Conservation (phyloP, 2,797 vertebrate genomes). For the Tapera naevia region DNA sequence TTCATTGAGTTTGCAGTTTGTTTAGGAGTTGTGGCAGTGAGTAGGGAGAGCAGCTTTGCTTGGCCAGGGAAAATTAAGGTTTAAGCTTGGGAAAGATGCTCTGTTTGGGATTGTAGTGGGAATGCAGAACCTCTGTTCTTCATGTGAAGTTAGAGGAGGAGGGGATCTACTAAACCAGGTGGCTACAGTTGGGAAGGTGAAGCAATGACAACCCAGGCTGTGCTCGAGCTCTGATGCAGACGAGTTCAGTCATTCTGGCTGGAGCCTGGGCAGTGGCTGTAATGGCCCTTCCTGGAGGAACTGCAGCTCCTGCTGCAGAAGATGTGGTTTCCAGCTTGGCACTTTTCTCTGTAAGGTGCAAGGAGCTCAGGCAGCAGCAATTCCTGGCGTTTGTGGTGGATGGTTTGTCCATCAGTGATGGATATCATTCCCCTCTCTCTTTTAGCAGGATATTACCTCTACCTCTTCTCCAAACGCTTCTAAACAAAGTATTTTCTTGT, state of each 20-base stretch:
- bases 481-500: constrained; percentile 16
- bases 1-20: neutral
- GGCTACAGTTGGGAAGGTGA: neutral
- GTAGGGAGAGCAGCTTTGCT: neutral
- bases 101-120: neutral
- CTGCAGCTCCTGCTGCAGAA: neutral
- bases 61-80: neutral
- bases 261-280: neutral
- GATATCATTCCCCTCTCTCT: neutral
- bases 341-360: neutral
- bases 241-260: neutral
- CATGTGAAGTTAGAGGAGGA: neutral
- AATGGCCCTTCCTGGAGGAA: neutral
- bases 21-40: neutral
- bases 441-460: neutral
- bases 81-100: neutral
- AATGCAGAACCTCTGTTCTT: neutral
- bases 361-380: neutral
- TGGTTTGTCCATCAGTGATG: neutral
- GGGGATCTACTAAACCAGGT: neutral
- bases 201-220: neutral
- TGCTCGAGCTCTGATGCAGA: neutral
- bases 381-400: accelerated
- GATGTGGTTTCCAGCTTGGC: neutral
- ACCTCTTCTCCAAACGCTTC: neutral